Evolutionary conservation across 2,888 invertebrate species (phyloP), one percentile per base, ranked within the genome.

Genomic region (Polyploca ridens): DNA sequence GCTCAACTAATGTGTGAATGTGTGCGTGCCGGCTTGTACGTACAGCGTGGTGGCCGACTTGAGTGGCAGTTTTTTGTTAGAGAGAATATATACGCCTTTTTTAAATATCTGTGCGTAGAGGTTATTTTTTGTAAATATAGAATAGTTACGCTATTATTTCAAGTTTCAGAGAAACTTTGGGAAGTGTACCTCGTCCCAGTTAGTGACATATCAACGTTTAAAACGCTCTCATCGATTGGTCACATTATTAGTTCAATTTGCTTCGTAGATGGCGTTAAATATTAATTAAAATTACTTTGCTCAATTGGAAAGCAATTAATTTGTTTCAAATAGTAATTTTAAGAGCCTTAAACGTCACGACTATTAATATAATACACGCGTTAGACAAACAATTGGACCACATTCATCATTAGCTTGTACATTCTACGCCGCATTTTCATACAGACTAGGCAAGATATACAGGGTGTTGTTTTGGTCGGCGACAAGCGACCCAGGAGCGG

Each of bases 221-320:
- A 76, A 86, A 82, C 79, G 80, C 82, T 82, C 64, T 69, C 69
- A 65, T 64, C 62, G 62, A 65, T 65, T 64, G 63, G 65, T 65
- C 60, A 62, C 66, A 66, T 72, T 59, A 66, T 59, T 64, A 66
- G 62, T 68, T 71, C 68, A 64, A 66, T 49, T 70, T 62, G 63
- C 71, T 76, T 69, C 65, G 66, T 69, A 70, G 69, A 70, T 65
- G 63, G 69, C 69, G 72, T 74, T 67, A 64, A 66, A 66, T 67
- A 38, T 73, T 71, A 59, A 69, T 69, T 68, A 65, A 73, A 80
- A 78, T 84, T 86, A 69, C 73, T 85, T 87, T 90, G 92, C 92
- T 93, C 92, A 92, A 69, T 74, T 64, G 71, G 81, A 77, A 90
- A 90, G 88, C 88, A 91, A 91, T 89, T 81, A 61, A 65, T 63